Conservation (phyloP, 2,113 vertebrate species). For the Anolis carolinensis region DNA sequence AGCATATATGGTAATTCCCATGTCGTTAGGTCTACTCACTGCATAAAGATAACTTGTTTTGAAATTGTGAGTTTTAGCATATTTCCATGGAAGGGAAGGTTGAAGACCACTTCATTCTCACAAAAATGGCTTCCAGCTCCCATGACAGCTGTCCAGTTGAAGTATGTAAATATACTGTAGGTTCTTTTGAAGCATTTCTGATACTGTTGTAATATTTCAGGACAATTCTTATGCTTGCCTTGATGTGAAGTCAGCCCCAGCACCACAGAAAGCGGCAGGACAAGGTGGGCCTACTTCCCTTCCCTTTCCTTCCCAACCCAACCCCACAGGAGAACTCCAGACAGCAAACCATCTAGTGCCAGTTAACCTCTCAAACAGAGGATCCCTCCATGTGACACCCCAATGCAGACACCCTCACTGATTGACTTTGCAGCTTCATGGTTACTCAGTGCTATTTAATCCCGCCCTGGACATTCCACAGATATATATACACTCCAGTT, state of each 20-base stretch:
- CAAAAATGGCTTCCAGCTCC: not conserved
- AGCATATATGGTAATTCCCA: too few relatives aligned
- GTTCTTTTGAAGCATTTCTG: not conserved
- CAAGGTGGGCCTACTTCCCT: conserved; percentile 81
- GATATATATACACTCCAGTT: too few relatives aligned
- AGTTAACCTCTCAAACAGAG: too few relatives aligned
- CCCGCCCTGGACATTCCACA: too few relatives aligned
- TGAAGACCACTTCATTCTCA: not conserved
- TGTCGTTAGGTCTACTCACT: too few relatives aligned
- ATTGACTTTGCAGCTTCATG: too few relatives aligned
- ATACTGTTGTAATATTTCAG: conserved; percentile 57
- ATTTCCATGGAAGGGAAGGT: not conserved
- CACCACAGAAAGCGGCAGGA: conserved; percentile 79
- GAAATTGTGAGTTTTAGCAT: not conserved
- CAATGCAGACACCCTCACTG: too few relatives aligned
- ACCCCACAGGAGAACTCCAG: too few relatives aligned
- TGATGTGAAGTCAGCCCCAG: conserved; percentile 66
- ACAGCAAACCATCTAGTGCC: too few relatives aligned
- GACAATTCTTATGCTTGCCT: conserved; percentile 57
- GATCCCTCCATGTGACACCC: too few relatives aligned
- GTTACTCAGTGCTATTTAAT: too few relatives aligned
- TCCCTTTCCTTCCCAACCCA: too few relatives aligned
- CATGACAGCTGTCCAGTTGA: not conserved
- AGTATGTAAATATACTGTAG: not conserved
- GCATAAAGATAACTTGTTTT: not conserved